A percentile compares a stretch with the other conserved stretches of the same genome.
These are phyloP conservation scores for Coleophora deauratella DNA, from an alignment of 2,888 invertebrate genomes.

Conservation along the genomic window DNA sequence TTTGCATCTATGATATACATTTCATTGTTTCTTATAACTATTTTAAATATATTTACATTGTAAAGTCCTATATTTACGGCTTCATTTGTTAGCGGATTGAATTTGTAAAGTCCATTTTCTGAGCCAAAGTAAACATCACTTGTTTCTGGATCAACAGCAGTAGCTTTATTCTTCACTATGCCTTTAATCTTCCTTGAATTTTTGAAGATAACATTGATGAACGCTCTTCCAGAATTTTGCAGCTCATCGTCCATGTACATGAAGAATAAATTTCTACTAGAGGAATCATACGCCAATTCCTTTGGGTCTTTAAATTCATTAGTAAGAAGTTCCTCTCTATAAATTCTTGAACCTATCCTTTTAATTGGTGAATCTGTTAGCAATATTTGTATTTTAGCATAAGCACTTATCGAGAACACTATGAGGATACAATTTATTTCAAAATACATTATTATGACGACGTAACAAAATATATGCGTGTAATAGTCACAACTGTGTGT, in stretches of 20 bases:
- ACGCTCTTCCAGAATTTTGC: conserved; percentile 54
- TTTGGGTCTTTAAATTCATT: conserved; percentile 40
- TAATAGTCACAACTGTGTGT: conserved; percentile 22
- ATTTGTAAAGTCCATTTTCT: conserved; percentile 55
- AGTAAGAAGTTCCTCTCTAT: conserved; percentile 50
- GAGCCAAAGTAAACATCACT: conserved; percentile 61
- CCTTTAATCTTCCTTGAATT: conserved; percentile 41
- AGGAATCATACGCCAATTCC: conserved; percentile 55
- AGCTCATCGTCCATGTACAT: conserved; percentile 59
- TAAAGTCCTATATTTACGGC: conserved; percentile 50
- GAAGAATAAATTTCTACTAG: conserved; percentile 53
- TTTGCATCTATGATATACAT: conserved; percentile 57
- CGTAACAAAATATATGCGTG: conserved; percentile 24
- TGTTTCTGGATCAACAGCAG: conserved; percentile 46
- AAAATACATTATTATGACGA: conserved; percentile 18
- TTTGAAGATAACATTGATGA: conserved; percentile 49
- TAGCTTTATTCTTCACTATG: conserved; percentile 52
- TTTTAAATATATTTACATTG: conserved; percentile 54
- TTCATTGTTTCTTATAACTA: conserved; percentile 51
- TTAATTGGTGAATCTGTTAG: conserved; percentile 45
- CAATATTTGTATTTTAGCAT: conserved; percentile 37
- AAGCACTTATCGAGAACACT: conserved; percentile 24
- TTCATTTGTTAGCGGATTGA: conserved; percentile 38
- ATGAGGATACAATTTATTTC: conserved; percentile 21
- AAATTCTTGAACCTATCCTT: conserved; percentile 45